Percentiles rank a stretch among this genome's conserved stretches.
phyloP scores from a whole-genome alignment of 2,888 invertebrate genomes.

The Cyrtodaria siliqua region DNA sequence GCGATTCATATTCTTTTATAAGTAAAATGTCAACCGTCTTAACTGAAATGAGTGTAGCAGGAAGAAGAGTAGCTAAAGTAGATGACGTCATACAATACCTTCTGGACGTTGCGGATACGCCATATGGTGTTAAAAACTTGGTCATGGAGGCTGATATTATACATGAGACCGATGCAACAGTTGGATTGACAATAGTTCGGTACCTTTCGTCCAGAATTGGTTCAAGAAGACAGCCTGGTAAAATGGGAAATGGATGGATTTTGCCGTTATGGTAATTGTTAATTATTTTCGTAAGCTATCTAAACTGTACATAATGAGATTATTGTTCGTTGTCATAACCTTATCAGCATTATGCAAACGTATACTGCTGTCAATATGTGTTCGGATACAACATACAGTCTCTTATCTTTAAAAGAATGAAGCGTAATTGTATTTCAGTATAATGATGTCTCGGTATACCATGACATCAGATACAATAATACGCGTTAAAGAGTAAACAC shows the following conservation, averaged over 20 bases:
- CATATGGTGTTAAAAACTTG: slow-evolving; percentile 19
- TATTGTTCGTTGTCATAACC: too few species aligned
- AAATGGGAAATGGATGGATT: slow-evolving; percentile 50
- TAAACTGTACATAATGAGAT: not conserved
- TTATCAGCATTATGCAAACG: too few species aligned
- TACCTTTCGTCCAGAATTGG: slow-evolving; percentile 35
- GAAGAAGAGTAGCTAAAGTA: slow-evolving; percentile 20
- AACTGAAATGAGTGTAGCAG: slow-evolving; percentile 44
- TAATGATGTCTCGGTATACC: too few species aligned
- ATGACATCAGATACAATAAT: too few species aligned
- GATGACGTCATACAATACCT: slow-evolving; percentile 18
- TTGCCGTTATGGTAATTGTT: slow-evolving; percentile 26
- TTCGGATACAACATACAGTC: not conserved
- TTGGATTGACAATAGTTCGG: slow-evolving; percentile 9
- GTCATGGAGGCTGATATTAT: slow-evolving; percentile 2
- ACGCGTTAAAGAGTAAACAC: too few species aligned
- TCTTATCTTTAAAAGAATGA: too few species aligned
- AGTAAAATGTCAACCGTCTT: slow-evolving; percentile 29
- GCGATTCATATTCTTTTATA: slow-evolving; percentile 21
- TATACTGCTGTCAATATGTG: too few species aligned
- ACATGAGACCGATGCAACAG: not conserved
- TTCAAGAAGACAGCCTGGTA: slow-evolving; percentile 18
- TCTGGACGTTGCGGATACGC: slow-evolving; percentile 35
- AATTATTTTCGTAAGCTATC: not conserved
- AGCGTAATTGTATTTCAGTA: too few species aligned